phyloP scores from a whole-genome alignment of 2,888 invertebrate genomes.

The Himalopsyche anomala region DNA sequence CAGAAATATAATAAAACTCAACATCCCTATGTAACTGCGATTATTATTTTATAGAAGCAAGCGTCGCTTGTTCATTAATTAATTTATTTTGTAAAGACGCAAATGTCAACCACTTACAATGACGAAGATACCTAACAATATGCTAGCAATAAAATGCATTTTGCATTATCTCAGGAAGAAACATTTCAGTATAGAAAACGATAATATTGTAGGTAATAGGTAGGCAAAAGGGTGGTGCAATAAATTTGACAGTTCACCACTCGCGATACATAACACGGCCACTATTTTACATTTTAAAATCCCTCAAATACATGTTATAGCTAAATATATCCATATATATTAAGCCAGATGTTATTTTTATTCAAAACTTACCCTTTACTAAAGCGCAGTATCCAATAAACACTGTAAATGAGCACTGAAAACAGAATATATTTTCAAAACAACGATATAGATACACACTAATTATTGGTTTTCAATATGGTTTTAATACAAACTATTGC shows the following conservation, averaged over 20 bases:
- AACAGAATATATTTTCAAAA: conserved; percentile 23
- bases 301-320: background rate
- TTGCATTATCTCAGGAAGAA: no score
- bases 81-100: no score
- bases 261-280: background rate
- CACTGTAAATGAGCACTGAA: background rate
- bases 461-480: background rate
- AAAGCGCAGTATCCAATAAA: conserved; percentile 12
- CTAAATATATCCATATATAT: background rate
- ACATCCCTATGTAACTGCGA: no score
- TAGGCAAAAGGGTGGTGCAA: conserved; percentile 24
- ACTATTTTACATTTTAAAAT: background rate
- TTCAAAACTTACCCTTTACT: conserved; percentile 20
- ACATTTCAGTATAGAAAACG: no score
- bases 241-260: conserved; percentile 9
- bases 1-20: no score
- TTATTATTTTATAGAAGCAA: no score
- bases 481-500: background rate
- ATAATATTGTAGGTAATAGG: no score
- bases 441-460: conserved; percentile 18
- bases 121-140: no score
- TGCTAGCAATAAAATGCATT: no score
- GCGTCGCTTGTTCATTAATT: no score
- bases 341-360: background rate
- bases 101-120: no score